A percentile compares a stretch with the other conserved stretches of the same genome.
Conservation (phyloP, 2,888 invertebrate genomes). For the Cyclophora albipunctata region DNA sequence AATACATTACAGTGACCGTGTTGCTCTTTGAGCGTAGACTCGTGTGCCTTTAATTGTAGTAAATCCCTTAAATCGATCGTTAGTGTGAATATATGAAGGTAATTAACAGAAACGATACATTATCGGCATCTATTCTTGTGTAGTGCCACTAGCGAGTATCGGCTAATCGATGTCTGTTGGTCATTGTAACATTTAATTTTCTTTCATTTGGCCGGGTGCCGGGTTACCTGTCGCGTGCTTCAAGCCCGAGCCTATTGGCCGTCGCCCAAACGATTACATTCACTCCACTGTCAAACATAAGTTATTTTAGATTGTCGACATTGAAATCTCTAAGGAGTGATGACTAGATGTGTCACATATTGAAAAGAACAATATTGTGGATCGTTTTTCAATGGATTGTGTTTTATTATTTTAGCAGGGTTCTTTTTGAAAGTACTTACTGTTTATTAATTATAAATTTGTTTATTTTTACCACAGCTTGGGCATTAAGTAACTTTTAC, state of each 20-base stretch:
- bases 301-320: conserved; percentile 71
- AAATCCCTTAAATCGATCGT: conserved; percentile 7
- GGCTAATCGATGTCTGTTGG: conserved; percentile 54
- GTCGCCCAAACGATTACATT: conserved; percentile 63
- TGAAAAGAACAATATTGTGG: conserved; percentile 7
- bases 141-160: conserved; percentile 11
- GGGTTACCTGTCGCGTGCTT: conserved; percentile 67
- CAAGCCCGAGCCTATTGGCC: conserved; percentile 41
- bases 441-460: too few species aligned
- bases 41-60: too few species aligned
- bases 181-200: conserved; percentile 71
- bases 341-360: conserved; percentile 40
- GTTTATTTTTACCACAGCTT: too few species aligned
- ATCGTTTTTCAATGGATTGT: too few species aligned
- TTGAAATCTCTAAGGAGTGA: conserved; percentile 51
- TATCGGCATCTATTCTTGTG: conserved; percentile 35
- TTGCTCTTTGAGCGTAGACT: too few species aligned
- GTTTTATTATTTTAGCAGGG: too few species aligned
- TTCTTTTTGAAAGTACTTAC: too few species aligned
- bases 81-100: conserved; percentile 4
- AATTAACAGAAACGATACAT: conserved; percentile 20
- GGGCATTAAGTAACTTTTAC: too few species aligned
- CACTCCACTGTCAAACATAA: conserved; percentile 72
- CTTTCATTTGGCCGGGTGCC: conserved; percentile 68
- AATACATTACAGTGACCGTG: too few species aligned